These are phyloP conservation scores for Drosophila eugracilis DNA, from an alignment of 1,140 invertebrate species.

Conservation along the genomic window DNA sequence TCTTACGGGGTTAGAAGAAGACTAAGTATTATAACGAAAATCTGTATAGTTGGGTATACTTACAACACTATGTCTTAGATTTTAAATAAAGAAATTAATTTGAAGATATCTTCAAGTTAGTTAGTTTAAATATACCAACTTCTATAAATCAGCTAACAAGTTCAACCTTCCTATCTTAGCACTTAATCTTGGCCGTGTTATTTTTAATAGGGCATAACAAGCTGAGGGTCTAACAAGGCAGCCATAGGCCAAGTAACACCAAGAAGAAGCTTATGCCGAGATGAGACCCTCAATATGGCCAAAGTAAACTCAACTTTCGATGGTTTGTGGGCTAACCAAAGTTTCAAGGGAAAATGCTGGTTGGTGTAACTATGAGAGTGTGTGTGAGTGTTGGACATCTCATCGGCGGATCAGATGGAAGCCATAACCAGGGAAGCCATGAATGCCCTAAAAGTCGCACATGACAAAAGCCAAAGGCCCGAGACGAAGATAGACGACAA, in stretches of 20 bases:
- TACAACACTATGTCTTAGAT: too few relatives aligned
- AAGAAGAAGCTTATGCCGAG: constrained; percentile 6
- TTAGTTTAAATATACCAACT: too few relatives aligned
- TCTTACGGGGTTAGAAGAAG: background rate
- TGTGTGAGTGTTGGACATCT: constrained; percentile 6
- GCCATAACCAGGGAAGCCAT: constrained; percentile 38
- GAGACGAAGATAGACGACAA: constrained; percentile 52
- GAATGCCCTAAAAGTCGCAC: constrained; percentile 59
- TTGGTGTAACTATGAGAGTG: constrained; percentile 5
- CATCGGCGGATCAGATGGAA: constrained; percentile 35
- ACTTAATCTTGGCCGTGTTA: background rate
- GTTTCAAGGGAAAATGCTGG: constrained; percentile 9
- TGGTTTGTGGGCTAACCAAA: constrained; percentile 14
- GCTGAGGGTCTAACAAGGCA: constrained; percentile 1
- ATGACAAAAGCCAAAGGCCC: constrained; percentile 39
- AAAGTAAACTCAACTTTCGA: constrained; percentile 22
- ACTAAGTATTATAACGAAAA: too few relatives aligned
- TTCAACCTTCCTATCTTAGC: background rate
- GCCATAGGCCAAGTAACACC: background rate
- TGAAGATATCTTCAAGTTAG: too few relatives aligned
- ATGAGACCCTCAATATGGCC: constrained; percentile 13
- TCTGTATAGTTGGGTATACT: too few relatives aligned
- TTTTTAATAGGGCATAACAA: constrained; percentile 5
- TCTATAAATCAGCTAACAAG: background rate
- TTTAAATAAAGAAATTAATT: too few relatives aligned